Evolutionary conservation across 2,888 invertebrate genomes (phyloP), one percentile per base, ranked within the genome.

Genomic region (Malthinus flaveolus): DNA sequence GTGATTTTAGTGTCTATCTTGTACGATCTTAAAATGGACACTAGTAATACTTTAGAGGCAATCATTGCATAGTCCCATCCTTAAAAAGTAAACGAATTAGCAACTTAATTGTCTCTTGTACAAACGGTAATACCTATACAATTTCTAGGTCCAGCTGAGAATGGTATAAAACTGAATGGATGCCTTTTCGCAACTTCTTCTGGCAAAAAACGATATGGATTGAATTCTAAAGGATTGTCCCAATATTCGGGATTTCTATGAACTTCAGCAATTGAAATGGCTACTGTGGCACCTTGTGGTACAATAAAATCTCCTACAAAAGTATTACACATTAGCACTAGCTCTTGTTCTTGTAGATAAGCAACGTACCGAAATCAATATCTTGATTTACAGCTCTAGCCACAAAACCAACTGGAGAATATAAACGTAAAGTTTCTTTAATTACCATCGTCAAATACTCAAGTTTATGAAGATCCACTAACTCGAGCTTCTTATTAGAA

Each of bases 131-230:
- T 69, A 82, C 82, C 83, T 66, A 82, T 80, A 66, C 83, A 83
- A 67, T 82, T 81, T 59, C 82, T 77, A 1, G 74, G 65, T 1
- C 82, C 82, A 56, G 74, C 71, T 54, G 82, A 81, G 59, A 82
- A 83, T 0, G 82, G 80, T 63, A 82, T 72, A 65, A 69, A 82
- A 7, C 81, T 73, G 56, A 79, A 81, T 1, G 81, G 80, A 62
- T 80, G 81, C 51, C 81, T 71, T 32, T 73, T 68, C 1, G 71
- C 70, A 12, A 72, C 74, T 64, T 78, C 75, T 66, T 85, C 83
- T 0, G 83, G 81, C 15, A 82, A 69, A 69, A 86, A 86, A 50
- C 85, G 73, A 65, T 85, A 84, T 0, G 86, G 86, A 61, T 83
- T 75, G 72, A 85, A 87, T 46, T 69, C 71, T 44, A 83, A 79